Conservation (phyloP, 1,140 invertebrate species). For the Harlomillsia oculata region DNA sequence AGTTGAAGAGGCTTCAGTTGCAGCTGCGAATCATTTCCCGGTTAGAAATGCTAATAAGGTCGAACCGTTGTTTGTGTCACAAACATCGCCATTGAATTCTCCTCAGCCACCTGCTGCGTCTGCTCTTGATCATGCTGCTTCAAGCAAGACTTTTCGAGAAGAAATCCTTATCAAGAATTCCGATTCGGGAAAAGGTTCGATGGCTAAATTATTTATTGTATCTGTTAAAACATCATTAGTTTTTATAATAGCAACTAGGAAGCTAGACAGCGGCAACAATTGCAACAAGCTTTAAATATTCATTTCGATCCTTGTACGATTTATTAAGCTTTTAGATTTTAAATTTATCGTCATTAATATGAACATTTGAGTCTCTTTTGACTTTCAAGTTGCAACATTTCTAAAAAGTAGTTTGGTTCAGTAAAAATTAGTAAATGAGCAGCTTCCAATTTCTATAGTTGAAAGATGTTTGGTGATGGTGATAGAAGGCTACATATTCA, state of each 20-base stretch:
- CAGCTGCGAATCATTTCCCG: too few species aligned
- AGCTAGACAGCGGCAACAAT: background rate
- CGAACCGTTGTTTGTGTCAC: constrained; percentile 1
- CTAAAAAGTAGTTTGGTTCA: too few species aligned
- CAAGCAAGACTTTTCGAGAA: constrained; percentile 45
- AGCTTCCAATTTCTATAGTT: too few species aligned
- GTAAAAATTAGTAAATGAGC: too few species aligned
- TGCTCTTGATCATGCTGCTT: background rate
- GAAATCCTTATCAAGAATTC: constrained; percentile 87
- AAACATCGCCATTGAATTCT: constrained; percentile 1
- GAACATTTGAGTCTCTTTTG: too few species aligned
- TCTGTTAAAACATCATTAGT: background rate
- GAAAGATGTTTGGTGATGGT: too few species aligned
- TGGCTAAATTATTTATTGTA: constrained; percentile 37
- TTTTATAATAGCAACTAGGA: background rate
- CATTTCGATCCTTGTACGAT: background rate
- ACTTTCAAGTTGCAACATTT: background rate
- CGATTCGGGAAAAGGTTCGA: constrained; percentile 92
- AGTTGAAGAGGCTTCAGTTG: too few species aligned
- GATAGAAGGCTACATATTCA: too few species aligned
- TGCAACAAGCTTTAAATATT: background rate
- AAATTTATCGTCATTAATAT: too few species aligned
- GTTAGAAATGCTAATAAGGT: background rate
- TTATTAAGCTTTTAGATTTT: too few species aligned
- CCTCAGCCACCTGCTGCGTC: constrained; percentile 1